Evolutionary conservation across 2,888 invertebrate species (phyloP), one percentile per base, ranked within the genome.

Genomic region (Timema cristinae): DNA sequence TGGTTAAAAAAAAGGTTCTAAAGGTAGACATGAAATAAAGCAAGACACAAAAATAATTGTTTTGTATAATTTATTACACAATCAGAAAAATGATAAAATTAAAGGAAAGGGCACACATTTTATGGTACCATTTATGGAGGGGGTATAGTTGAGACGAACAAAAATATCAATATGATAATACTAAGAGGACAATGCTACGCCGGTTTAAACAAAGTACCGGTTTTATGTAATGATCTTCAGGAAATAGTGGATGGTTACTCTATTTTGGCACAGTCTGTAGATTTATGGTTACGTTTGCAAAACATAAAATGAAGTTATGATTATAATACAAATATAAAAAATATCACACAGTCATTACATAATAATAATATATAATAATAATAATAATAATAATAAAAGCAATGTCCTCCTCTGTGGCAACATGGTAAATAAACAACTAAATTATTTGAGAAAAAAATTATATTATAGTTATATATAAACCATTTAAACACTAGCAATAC

Each of bases 21-120:
- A 32, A 32, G 32, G 32, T 32, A 32, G 32, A 32, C 32, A 32
- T 32, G 32, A 32, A 32, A 32, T 32, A 32, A 32, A 32, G 4
- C 32, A 32, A 32, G 32, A 32, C 32, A 32, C 32, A 32, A 32
- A 32, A 32, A 32, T 32, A 32, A 4, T 32, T 67, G 56, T 74
- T 75, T 73, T 73, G 72, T 71, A 69, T 75, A 75, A 73, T 75
- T 76, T 76, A 76, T 76, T 76, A 73, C 73, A 76, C 75, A 75
- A 75, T 76, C 73, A 75, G 73, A 74, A 73, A 73, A 73, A 73
- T 69, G 66, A 73, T 71, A 72, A 74, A 72, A 70, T 74, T 32
- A 72, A 75, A 47, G 73, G 71, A 72, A 52, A 72, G 67, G 32
- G 32, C 32, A 32, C 32, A 75, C 69, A 69, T 71, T 66, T 73